These are phyloP conservation scores for Bombus picipes DNA, from an alignment of 1,140 invertebrate species.

Conservation along the genomic window DNA sequence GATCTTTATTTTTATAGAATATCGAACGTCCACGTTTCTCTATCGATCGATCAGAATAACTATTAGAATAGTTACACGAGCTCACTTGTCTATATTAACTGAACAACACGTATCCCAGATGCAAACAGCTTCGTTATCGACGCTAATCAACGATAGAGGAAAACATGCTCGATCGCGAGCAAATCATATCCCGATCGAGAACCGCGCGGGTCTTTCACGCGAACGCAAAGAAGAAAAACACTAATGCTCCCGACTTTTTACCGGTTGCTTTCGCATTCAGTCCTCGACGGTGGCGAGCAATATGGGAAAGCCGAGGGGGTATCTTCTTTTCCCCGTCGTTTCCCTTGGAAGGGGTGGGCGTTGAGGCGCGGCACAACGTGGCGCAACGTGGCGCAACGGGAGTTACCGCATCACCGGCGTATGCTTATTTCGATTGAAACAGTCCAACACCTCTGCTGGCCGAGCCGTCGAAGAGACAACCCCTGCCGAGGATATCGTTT, in stretches of 20 bases:
- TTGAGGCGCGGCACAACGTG: conserved; percentile 34
- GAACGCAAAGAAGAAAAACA: conserved; percentile 35
- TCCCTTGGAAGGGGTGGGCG: conserved; percentile 35
- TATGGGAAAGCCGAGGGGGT: conserved; percentile 71
- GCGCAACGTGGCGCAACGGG: conserved; percentile 26
- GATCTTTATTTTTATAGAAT: no score
- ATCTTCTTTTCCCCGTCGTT: conserved; percentile 66
- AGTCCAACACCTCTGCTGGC: conserved; percentile 70
- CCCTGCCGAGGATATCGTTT: conserved; percentile 80
- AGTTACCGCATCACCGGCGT: conserved; percentile 74
- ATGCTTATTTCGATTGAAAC: conserved; percentile 83
- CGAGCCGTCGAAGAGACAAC: conserved; percentile 71
- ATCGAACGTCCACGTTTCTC: no score
- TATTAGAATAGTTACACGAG: no score
- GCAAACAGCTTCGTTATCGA: no score
- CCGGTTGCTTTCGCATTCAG: conserved; percentile 77
- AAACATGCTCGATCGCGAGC: background rate
- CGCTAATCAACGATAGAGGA: background rate
- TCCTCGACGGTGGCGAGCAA: conserved; percentile 78
- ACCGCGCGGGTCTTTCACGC: background rate
- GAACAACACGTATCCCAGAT: no score
- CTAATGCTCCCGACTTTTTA: conserved; percentile 63
- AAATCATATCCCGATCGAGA: conserved; percentile 10
- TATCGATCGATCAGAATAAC: no score
- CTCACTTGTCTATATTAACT: no score